A percentile compares a stretch with the other conserved stretches of the same genome.
Evolutionary conservation across 2,113 vertebrate species (phyloP).

Genomic region (Gymnocephalus cernua): DNA sequence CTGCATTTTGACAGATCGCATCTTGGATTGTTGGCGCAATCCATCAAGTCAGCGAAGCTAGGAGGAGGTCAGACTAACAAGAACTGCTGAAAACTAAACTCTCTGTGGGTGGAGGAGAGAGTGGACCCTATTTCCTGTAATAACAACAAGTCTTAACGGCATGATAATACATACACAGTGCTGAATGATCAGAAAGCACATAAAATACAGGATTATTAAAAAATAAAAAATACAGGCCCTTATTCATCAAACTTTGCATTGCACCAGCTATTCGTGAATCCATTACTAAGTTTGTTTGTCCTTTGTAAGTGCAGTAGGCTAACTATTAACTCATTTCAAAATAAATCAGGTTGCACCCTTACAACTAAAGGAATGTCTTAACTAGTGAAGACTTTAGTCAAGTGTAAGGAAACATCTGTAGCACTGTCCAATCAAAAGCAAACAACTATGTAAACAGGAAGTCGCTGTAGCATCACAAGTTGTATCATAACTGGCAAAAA

Average conservation of each 20-base stretch:
- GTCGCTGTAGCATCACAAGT: neutral
- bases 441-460: neutral
- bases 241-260: conserved; percentile 27
- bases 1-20: conserved; percentile 90
- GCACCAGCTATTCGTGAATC: conserved; percentile 26
- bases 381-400: neutral
- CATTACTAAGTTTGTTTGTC: neutral
- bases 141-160: conserved; percentile 32
- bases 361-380: neutral
- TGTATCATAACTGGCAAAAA: conserved; percentile 7
- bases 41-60: conserved; percentile 85
- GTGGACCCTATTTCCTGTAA: neutral
- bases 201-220: conserved; percentile 5
- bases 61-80: conserved; percentile 65
- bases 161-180: conserved; percentile 36
- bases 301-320: neutral
- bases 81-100: conserved; percentile 19
- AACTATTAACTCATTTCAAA: neutral
- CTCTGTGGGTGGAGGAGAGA: neutral
- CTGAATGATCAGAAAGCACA: conserved; percentile 45
- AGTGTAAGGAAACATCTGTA: neutral
- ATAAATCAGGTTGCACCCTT: neutral
- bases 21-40: conserved; percentile 90
- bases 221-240: neutral
- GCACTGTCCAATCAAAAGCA: neutral